Base-by-base conservation (phyloP, 2,113 vertebrate species). In the Laticauda laticaudata region DNA sequence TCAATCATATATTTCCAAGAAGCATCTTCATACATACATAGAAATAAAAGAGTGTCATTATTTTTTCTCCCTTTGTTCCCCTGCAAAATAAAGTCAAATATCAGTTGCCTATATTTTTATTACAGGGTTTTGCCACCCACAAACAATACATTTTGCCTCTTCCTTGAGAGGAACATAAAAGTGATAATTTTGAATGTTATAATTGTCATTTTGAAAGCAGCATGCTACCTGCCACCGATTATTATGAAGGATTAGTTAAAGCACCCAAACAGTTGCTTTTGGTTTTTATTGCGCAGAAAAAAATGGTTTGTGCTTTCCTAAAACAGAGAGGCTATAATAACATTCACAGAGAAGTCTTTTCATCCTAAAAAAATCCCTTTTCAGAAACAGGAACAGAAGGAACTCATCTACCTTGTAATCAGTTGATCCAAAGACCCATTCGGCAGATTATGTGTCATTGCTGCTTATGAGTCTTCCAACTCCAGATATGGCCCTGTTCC, bases 181-280 rank as follows among this genome's bases (percentile, higher is more conserved):
- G 88, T 64, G 29, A 86, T 92, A 81, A 89, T 93, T 93, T 54
- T 89, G 87, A 90, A 89, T 89, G 57, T 91, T 94, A 39, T 57
- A 88, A 48, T 64, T 26, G 89, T 86, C 34, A 56, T 61, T 69
- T 61, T 87, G 92, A 56, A 88, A 90, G 51, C 93, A 53, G 64
- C 75, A 43, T 43, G 34, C 92, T 96, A 93, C 86, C 88, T 69
- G 96, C 97, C 91, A 81, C 96, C 91, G 56, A 90, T 89, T 59
- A 90, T 91, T 91, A 89, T 21, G 14, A 87, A 55, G 54, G 94
- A 95, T 93, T 94, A 92, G 45, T 93, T 96, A 95, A 95, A 96
- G n/a, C 57, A 90, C 93, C 93, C 94, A 96, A 97, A 97, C 96
- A 95, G 95, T 95, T 96, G 95, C 97, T 89, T 86, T 61, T 34